phyloP scores from a whole-genome alignment of 2,888 invertebrate species.

The Apodemia duryi region DNA sequence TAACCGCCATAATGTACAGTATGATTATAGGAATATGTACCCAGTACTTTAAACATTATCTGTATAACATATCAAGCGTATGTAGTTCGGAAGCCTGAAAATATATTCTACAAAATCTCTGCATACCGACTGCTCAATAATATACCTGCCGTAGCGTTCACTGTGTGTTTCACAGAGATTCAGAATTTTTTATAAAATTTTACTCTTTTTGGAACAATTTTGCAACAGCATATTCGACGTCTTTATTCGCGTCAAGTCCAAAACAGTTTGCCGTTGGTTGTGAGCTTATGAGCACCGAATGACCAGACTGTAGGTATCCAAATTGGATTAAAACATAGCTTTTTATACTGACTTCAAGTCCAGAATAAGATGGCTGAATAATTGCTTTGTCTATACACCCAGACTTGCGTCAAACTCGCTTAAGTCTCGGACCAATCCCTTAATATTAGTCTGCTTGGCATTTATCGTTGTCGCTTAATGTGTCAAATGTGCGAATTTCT shows the following conservation, averaged over 20 bases:
- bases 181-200: slow-evolving; percentile 61
- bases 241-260: slow-evolving; percentile 25
- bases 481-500: slow-evolving; percentile 78
- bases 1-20: slow-evolving; percentile 67
- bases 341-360: slow-evolving; percentile 41
- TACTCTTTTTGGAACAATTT: slow-evolving; percentile 64
- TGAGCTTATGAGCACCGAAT: slow-evolving; percentile 32
- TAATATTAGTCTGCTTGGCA: slow-evolving; percentile 65
- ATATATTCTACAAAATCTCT: slow-evolving; percentile 31
- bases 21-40: slow-evolving; percentile 67
- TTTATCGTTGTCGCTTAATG: slow-evolving; percentile 75
- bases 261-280: slow-evolving; percentile 40
- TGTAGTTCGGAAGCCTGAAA: slow-evolving; percentile 36
- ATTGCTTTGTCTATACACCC: slow-evolving; percentile 52
- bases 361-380: slow-evolving; percentile 28
- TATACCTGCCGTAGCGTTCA: slow-evolving; percentile 39
- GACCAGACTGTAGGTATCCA: slow-evolving; percentile 26
- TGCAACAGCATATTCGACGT: slow-evolving; percentile 45
- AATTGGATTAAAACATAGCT: slow-evolving; percentile 46
- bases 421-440: slow-evolving; percentile 78
- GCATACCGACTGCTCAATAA: slow-evolving; percentile 52
- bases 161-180: slow-evolving; percentile 40
- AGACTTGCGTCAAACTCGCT: slow-evolving; percentile 73
- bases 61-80: slow-evolving; percentile 75
- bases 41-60: slow-evolving; percentile 67